A percentile compares a stretch with the other conserved stretches of the same genome.
phyloP scores from a whole-genome alignment of 2,797 vertebrate genomes.

The Cyprinodon diabolis region DNA sequence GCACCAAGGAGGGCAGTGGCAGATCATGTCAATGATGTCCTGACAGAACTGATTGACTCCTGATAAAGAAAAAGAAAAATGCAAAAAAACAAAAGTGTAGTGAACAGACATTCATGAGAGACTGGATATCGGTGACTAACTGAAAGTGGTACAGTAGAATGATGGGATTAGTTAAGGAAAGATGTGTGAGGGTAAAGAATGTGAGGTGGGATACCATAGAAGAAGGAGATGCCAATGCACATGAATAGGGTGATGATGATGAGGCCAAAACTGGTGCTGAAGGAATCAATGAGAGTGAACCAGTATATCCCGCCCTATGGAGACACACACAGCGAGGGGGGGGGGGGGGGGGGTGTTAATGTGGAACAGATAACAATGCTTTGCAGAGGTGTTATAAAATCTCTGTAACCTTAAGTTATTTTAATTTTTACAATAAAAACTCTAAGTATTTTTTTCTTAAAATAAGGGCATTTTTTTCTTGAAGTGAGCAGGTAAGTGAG shows the following conservation, averaged over 20 bases:
- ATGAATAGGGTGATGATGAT: slow-evolving; percentile 90
- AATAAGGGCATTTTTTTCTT: no score
- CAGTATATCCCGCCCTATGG: slow-evolving; percentile 89
- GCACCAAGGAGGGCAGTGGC: slow-evolving; percentile 84
- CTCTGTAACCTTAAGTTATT: background rate
- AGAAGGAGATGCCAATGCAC: slow-evolving; percentile 88
- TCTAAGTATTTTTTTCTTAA: no score
- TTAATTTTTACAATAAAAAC: no score
- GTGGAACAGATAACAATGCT: background rate
- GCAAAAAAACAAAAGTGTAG: background rate
- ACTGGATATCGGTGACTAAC: background rate
- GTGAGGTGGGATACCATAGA: slow-evolving; percentile 78
- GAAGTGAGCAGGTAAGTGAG: no score
- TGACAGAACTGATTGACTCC: slow-evolving; percentile 87
- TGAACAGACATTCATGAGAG: background rate
- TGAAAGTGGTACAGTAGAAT: slow-evolving; percentile 2
- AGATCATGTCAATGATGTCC: slow-evolving; percentile 86
- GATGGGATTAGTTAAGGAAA: background rate
- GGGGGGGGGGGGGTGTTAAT: background rate
- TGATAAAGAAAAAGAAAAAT: slow-evolving; percentile 37
- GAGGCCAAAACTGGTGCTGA: slow-evolving; percentile 89
- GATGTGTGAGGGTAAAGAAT: slow-evolving; percentile 19
- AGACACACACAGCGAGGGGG: slow-evolving; percentile 35
- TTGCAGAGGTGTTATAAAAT: background rate
- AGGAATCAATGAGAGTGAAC: slow-evolving; percentile 89